Evolutionary conservation across 2,113 vertebrate species (phyloP).

Genomic region (Neodon shergylaensis): DNA sequence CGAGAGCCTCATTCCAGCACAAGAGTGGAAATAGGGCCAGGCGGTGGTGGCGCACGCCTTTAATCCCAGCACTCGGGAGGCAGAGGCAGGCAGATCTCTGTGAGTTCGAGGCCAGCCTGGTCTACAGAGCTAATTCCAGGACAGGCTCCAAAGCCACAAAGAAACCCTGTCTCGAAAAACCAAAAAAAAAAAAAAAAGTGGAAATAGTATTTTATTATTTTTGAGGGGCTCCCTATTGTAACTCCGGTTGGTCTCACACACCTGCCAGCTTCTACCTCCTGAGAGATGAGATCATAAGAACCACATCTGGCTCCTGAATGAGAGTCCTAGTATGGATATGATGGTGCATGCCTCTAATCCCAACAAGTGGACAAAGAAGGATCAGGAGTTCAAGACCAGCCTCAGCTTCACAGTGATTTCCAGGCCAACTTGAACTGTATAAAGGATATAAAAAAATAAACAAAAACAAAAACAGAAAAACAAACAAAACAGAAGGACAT

Average conservation of each 20-base stretch:
- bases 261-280: background rate
- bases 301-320: background rate
- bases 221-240: background rate
- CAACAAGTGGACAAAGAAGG: too few relatives aligned
- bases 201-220: background rate
- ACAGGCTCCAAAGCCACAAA: too few relatives aligned
- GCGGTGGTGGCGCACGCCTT: too few relatives aligned
- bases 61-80: too few relatives aligned
- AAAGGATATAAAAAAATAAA: too few relatives aligned
- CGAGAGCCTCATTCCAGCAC: background rate
- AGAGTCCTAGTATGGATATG: fast-evolving
- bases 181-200: too few relatives aligned
- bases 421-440: background rate
- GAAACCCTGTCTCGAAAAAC: too few relatives aligned
- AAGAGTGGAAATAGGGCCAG: too few relatives aligned
- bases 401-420: background rate
- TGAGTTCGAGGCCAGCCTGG: too few relatives aligned
- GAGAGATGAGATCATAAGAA: background rate
- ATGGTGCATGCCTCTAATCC: background rate
- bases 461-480: too few relatives aligned
- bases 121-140: too few relatives aligned
- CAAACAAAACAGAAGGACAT: background rate
- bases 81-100: too few relatives aligned
- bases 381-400: background rate
- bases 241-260: background rate